phyloP scores from a whole-genome alignment of 2,797 vertebrate species.

The Sarcophilus harrisii region DNA sequence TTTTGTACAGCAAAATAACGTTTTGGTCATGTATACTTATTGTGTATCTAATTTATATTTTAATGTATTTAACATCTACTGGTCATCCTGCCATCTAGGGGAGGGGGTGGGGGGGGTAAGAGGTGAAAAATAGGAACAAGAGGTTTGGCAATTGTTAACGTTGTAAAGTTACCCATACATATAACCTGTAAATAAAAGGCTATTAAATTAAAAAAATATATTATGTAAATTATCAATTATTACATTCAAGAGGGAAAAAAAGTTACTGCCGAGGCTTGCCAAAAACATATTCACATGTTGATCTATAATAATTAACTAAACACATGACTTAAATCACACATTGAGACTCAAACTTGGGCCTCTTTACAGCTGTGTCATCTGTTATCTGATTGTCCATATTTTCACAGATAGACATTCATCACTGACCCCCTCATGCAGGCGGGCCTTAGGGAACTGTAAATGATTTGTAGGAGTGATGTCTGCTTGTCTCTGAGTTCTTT shows the following conservation, averaged over 20 bases:
- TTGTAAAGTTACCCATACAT: too few relatives aligned
- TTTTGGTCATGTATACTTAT: too few relatives aligned
- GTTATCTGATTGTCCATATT: background rate
- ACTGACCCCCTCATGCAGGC: background rate
- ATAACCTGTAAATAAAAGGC: too few relatives aligned
- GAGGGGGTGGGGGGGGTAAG: too few relatives aligned
- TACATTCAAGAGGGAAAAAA: background rate
- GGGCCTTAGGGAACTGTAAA: background rate
- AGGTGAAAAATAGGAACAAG: too few relatives aligned
- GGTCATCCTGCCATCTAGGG: too few relatives aligned
- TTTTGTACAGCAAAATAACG: too few relatives aligned
- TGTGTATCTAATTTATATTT: too few relatives aligned
- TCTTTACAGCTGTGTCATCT: background rate
- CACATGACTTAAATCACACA: background rate
- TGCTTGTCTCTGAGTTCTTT: background rate
- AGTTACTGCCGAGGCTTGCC: background rate
- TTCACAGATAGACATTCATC: background rate
- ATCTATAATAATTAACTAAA: background rate
- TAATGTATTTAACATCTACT: too few relatives aligned
- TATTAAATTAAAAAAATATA: too few relatives aligned
- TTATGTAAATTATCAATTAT: background rate
- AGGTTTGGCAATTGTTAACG: too few relatives aligned
- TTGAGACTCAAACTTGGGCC: background rate
- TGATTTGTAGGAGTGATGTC: background rate
- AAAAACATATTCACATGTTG: background rate